Evolutionary conservation across 2,888 invertebrate species (phyloP), one percentile per base, ranked within the genome.

Genomic region (Cheilosia scutellata): DNA sequence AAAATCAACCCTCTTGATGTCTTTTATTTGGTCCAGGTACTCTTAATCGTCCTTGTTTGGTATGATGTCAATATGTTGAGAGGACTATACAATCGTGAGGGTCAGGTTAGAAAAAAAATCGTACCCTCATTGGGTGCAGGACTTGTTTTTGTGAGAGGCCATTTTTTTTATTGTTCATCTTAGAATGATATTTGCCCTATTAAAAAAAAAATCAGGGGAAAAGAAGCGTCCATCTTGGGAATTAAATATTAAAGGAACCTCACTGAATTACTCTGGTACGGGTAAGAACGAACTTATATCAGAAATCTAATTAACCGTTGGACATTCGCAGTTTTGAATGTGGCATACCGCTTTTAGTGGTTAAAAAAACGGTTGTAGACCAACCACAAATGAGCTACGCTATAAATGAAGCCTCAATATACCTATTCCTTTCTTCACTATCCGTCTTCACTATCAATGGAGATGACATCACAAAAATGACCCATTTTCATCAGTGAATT

Each of bases 21-120:
- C 5, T 63, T 49, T 13, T 27, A n/a, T 20, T 42, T 53, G 27
- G 20, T 42, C 51, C 37, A 65, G 20, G 55, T 57, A 68, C 66
- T 66, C 66, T 66, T 66, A 42, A 53, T 40, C 9, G 42, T 55
- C 20, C 20, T 20, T 20, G 1, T 25, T 63, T 49, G 5, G 11
- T 47, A 13, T 62, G 33, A 11, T 31, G 5, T 2, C n/a, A n/a
- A n/a, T n/a, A n/a, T 53, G 29, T 20, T 13, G 5, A 31, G 5
- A 25, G 16, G 29, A 49, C 20, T 4, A n/a, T 44, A n/a, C 16
- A 1, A 44, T 6, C 2, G 7, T 0, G 7, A 16, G 11, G 42
- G 4, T 42, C 13, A 42, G 13, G 42, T 11, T 42, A n/a, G 13
- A n/a, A 44, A 44, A 44, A 40, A 44, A 44, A 6, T 2, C 20